phyloP scores from a whole-genome alignment of 2,888 invertebrate species.

The Molorchus minor region DNA sequence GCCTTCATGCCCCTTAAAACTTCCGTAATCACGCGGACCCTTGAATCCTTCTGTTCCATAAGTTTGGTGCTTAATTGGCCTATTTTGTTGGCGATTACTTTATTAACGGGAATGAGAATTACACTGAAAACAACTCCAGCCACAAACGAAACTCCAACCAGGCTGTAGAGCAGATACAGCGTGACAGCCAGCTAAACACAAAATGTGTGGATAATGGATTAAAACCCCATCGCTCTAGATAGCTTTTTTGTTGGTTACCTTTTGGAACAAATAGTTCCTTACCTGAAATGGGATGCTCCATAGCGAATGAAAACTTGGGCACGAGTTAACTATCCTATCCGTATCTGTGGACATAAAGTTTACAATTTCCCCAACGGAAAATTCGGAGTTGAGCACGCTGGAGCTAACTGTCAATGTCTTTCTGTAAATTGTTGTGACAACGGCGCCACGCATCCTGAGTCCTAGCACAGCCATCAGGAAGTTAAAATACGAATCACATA shows the following conservation, averaged over 20 bases:
- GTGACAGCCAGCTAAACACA: slow-evolving; percentile 78
- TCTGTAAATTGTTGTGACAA: slow-evolving; percentile 84
- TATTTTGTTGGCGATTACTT: slow-evolving; percentile 88
- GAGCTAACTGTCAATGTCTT: slow-evolving; percentile 68
- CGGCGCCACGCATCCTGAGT: slow-evolving; percentile 85
- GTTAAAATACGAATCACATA: slow-evolving; percentile 89
- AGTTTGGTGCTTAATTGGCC: slow-evolving; percentile 83
- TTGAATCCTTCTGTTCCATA: slow-evolving; percentile 90
- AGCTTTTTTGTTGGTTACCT: no score
- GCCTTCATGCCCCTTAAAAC: slow-evolving; percentile 86
- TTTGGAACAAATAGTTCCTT: slow-evolving; percentile 23
- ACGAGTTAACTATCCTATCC: slow-evolving; percentile 94
- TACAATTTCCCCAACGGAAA: slow-evolving; percentile 85
- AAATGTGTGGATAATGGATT: no score
- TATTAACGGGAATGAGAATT: slow-evolving; percentile 92
- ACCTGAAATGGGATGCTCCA: slow-evolving; percentile 97
- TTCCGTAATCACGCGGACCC: slow-evolving; percentile 89
- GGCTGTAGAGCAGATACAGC: slow-evolving; percentile 82
- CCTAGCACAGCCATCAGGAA: slow-evolving; percentile 86
- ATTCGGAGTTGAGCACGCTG: slow-evolving; percentile 58
- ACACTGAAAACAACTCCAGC: slow-evolving; percentile 89
- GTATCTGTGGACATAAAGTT: slow-evolving; percentile 98
- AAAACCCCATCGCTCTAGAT: no score
- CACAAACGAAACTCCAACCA: slow-evolving; percentile 91
- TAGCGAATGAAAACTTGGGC: slow-evolving; percentile 93